These are phyloP conservation scores for Megaceryle maxima DNA, from an alignment of 2,113 vertebrate genomes.

Conservation along the genomic window DNA sequence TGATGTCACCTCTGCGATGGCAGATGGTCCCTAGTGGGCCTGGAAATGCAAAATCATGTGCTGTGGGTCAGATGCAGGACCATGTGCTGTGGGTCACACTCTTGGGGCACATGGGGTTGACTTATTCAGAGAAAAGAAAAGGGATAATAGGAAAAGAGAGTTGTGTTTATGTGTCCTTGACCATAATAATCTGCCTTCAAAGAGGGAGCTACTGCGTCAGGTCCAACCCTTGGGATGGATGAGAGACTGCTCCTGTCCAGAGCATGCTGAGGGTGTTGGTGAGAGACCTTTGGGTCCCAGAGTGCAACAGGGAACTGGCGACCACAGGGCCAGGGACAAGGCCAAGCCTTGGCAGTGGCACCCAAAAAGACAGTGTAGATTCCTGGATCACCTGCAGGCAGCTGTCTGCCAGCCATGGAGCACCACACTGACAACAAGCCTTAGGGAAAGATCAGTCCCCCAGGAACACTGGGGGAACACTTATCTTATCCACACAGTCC, in stretches of 20 bases:
- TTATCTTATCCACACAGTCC: background rate
- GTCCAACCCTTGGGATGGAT: background rate
- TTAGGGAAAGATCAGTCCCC: background rate
- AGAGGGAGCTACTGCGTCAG: background rate
- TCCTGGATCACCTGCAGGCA: rapidly evolving
- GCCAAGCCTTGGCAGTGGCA: background rate
- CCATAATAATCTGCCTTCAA: background rate
- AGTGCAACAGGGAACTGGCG: background rate
- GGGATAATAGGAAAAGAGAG: background rate
- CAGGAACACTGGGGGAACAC: background rate
- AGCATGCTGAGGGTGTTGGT: background rate
- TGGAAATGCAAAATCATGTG: rapidly evolving
- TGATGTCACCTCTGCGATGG: rapidly evolving
- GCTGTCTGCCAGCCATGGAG: background rate
- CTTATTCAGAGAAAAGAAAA: background rate
- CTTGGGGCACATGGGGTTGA: background rate
- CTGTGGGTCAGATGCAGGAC: no score
- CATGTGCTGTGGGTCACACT: background rate
- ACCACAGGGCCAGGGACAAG: rapidly evolving
- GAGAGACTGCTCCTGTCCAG: background rate
- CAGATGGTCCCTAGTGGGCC: background rate
- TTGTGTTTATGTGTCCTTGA: background rate
- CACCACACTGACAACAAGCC: background rate
- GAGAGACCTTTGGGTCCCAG: background rate
- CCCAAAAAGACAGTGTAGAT: rapidly evolving